These are phyloP conservation scores for Ciconia maguari DNA, from an alignment of 2,113 vertebrate species.

Conservation along the genomic window DNA sequence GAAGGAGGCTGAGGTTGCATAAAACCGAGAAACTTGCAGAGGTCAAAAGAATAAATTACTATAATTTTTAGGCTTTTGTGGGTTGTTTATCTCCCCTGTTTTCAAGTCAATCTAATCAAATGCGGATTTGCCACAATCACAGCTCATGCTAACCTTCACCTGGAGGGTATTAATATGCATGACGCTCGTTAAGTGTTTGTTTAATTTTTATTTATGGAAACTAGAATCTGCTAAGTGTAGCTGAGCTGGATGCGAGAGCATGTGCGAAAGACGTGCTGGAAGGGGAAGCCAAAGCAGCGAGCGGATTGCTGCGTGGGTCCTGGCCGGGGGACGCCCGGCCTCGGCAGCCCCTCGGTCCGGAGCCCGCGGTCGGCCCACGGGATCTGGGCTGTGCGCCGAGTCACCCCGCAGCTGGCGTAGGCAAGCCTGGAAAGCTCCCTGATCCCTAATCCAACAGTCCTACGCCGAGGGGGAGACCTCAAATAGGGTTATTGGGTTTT, in stretches of 20 bases:
- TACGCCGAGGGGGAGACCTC: background rate
- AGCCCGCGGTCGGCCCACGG: fast-evolving
- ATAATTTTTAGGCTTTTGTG: slow-evolving; percentile 21
- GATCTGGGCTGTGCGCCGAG: fast-evolving
- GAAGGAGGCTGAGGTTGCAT: background rate
- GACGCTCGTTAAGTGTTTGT: slow-evolving; percentile 55
- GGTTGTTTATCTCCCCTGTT: slow-evolving; percentile 5
- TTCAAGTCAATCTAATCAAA: slow-evolving; percentile 65
- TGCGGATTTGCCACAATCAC: slow-evolving; percentile 54
- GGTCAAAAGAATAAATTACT: slow-evolving; percentile 57
- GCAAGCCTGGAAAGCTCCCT: background rate
- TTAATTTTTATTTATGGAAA: slow-evolving; percentile 75
- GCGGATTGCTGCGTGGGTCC: background rate
- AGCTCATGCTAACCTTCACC: slow-evolving; percentile 67
- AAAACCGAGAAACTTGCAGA: background rate
- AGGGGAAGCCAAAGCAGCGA: background rate
- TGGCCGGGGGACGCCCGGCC: background rate
- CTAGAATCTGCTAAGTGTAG: background rate
- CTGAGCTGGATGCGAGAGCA: background rate
- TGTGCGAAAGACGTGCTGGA: background rate
- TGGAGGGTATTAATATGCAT: slow-evolving; percentile 73
- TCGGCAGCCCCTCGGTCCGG: fast-evolving
- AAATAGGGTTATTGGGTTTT: fast-evolving
- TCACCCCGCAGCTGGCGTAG: background rate
- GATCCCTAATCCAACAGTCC: background rate